A percentile compares a stretch with the other conserved stretches of the same genome.
Conservation (phyloP, 2,797 vertebrate genomes). For the Fundulus diaphanus region DNA sequence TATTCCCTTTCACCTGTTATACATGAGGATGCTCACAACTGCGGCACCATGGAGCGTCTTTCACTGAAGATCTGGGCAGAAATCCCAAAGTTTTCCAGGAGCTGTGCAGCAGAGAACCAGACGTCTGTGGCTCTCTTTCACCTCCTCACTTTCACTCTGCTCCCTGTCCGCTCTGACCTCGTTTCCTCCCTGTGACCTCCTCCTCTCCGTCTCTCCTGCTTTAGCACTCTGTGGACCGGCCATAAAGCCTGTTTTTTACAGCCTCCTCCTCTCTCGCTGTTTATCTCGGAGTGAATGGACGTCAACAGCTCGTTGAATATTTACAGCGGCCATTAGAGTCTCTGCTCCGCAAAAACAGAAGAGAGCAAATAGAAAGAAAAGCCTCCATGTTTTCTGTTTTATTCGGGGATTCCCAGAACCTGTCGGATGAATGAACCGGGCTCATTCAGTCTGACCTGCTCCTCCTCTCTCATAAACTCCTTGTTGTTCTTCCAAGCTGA, state of each 20-base stretch:
- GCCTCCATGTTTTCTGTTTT: not conserved
- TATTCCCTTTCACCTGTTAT: too few relatives aligned
- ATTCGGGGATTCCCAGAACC: not conserved
- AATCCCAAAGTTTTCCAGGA: too few relatives aligned
- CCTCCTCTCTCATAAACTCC: too few relatives aligned
- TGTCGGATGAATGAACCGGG: not conserved
- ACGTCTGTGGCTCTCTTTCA: not conserved
- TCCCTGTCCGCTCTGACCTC: not conserved
- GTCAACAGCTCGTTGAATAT: slow-evolving; percentile 41
- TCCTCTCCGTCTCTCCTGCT: not conserved
- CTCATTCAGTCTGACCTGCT: not conserved
- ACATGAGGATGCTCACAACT: not conserved
- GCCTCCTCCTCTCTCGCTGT: slow-evolving; percentile 8
- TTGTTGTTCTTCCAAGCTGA: too few relatives aligned
- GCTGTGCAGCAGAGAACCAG: too few relatives aligned
- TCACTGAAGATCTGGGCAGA: not conserved
- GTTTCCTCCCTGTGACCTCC: not conserved
- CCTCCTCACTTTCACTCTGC: not conserved
- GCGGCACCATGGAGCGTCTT: not conserved
- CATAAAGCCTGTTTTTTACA: slow-evolving; percentile 1
- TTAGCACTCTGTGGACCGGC: not conserved
- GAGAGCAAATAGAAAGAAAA: not conserved
- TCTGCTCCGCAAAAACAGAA: not conserved
- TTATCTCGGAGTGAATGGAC: slow-evolving; percentile 43
- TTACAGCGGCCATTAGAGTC: slow-evolving; percentile 40